Evolutionary conservation across 2,888 invertebrate genomes (phyloP).

Genomic region (Omphaloscelis lunosa): DNA sequence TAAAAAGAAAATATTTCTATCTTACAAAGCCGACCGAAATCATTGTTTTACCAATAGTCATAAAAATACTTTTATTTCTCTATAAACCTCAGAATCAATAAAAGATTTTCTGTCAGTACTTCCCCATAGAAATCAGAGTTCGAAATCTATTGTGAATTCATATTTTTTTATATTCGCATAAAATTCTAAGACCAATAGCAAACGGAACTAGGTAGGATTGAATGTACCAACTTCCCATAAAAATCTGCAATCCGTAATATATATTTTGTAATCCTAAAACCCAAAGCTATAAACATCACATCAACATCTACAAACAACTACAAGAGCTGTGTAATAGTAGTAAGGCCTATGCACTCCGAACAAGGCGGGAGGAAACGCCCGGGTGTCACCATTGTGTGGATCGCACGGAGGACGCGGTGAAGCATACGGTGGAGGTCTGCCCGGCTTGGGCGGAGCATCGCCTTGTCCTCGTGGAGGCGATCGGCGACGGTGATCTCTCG

Average conservation of each 20-base stretch:
- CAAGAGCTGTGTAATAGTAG: too few relatives aligned
- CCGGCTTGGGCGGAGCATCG: too few relatives aligned
- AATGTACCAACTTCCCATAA: background rate
- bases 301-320: too few relatives aligned
- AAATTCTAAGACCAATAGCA: background rate
- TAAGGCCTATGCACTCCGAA: too few relatives aligned
- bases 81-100: background rate
- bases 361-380: too few relatives aligned
- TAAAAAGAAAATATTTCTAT: background rate
- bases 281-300: background rate
- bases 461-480: too few relatives aligned
- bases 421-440: too few relatives aligned
- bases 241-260: background rate
- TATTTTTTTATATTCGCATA: background rate
- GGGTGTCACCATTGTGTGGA: too few relatives aligned
- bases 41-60: background rate
- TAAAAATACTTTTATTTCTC: conserved; percentile 9
- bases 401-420: too few relatives aligned
- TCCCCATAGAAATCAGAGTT: background rate
- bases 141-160: background rate
- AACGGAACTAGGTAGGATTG: background rate
- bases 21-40: background rate
- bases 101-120: background rate
- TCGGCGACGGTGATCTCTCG: too few relatives aligned
- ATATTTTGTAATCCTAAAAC: background rate